Base-by-base conservation (phyloP, 1,140 invertebrate species). In the Eciton burchellii region DNA sequence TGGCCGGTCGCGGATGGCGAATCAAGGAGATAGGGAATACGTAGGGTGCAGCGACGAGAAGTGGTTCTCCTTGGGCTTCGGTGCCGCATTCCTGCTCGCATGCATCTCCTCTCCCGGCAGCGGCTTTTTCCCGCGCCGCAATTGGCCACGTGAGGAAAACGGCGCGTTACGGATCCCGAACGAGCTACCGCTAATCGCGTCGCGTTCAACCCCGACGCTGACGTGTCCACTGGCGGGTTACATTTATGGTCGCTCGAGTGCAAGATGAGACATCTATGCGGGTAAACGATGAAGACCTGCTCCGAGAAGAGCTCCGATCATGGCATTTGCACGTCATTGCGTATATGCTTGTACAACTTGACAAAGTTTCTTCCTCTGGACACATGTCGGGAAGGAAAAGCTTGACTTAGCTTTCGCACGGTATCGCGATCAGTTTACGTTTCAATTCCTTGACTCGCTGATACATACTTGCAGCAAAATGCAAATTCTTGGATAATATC, bases 21-120 rank as follows among this genome's bases (percentile, higher is more conserved):
- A 57, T 68, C 74, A 49, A 68, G 47, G 49, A 81, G 82, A 87
- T 84, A 81, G 56, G 73, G 81, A 86, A 84, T 87, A 89, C 84
- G 87, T 86, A 85, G 85, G 84, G 89, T 90, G 90, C 89, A 90
- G 90, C 87, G 88, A 88, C 88, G 81, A 71, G 74, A 85, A 92
- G 90, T 91, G 87, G 91, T 91, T 92, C 89, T 91, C 91, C 91
- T 92, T 92, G 91, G 86, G 68, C 82, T 76, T 76, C 70, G 89
- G 89, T 91, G 90, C 88, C 90, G 90, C 90, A 92, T 92, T 92
- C 91, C 90, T 83, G 83, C 86, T 86, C 35, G 35, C 88, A 89
- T 89, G 86, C 84, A 89, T 89, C 89, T 86, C 87, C 86, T 91
- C 87, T 87, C 62, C 65, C 71, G 65, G 19, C 72, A 43, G 21